A percentile compares a stretch with the other conserved stretches of the same genome.
phyloP scores from a whole-genome alignment of 2,888 invertebrate species.

The Onthophagus sagittarius region DNA sequence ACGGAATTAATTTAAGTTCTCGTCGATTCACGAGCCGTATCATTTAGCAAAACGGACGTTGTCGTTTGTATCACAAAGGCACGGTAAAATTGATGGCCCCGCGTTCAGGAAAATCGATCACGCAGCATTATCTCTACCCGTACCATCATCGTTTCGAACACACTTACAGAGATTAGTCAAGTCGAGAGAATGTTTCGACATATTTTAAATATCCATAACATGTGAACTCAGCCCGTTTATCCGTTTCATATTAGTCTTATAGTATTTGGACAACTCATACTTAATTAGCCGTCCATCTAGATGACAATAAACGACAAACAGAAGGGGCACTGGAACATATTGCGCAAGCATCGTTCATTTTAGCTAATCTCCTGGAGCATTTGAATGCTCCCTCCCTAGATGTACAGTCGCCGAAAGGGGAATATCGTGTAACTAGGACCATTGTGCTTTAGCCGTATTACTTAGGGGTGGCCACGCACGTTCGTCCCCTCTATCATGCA shows the following conservation, averaged over 20 bases:
- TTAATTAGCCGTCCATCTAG: slow-evolving; percentile 17
- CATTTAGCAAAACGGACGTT: slow-evolving; percentile 11
- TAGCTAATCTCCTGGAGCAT: slow-evolving; percentile 18
- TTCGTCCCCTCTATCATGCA: not conserved
- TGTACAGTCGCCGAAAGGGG: not conserved
- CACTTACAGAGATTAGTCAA: slow-evolving; percentile 1
- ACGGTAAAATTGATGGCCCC: not conserved
- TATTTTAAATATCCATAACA: not conserved
- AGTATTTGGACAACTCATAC: slow-evolving; percentile 20
- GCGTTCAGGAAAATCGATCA: slow-evolving; percentile 6
- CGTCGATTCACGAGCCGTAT: slow-evolving; percentile 7
- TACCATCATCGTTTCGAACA: not conserved
- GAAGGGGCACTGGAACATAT: slow-evolving; percentile 1
- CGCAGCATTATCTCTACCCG: not conserved
- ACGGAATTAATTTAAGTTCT: slow-evolving; percentile 7
- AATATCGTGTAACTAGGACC: slow-evolving; percentile 15
- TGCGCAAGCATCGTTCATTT: slow-evolving; percentile 21
- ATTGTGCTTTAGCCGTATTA: slow-evolving; percentile 16
- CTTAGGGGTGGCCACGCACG: not conserved
- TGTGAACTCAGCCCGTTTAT: too few species aligned
- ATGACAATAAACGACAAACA: slow-evolving; percentile 16
- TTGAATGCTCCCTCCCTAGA: slow-evolving; percentile 15
- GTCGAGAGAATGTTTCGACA: not conserved
- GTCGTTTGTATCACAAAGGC: slow-evolving; percentile 9
- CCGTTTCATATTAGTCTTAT: slow-evolving; percentile 4